Evolutionary conservation across 2,888 invertebrate genomes (phyloP), one percentile per base, ranked within the genome.

Genomic region (Tuberolachnus salignus): DNA sequence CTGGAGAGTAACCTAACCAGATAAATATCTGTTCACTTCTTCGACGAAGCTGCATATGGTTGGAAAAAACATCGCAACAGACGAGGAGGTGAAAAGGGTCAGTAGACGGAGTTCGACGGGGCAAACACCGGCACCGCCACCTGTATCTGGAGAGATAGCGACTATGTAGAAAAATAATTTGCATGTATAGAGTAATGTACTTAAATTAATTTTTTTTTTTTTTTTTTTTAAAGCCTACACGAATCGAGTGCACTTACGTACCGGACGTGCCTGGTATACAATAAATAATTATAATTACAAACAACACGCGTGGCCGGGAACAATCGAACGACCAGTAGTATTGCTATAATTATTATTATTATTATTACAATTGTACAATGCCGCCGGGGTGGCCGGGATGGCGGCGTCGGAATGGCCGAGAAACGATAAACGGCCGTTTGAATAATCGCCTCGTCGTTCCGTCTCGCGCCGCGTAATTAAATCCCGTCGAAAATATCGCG

Each of bases 401-500:
- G 13, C 19, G 8, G 19, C 8, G 42, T 0, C 14, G 9, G 21
- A 1, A 3, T 14, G 16, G 26, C 34, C n/a, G 44, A 9, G 59
- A 59, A 23, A 23, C 59, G 26, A n/a, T 11, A 44, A 19, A 26
- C 66, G 46, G 9, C 23, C 66, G 66, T 66, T 66, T 49, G 44
- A 59, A 59, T 23, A 59, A 42, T 44, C 44, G 64, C n/a, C 61
- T 21, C n/a, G n/a, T n/a, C n/a, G n/a, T n/a, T n/a, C 44, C 46
- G 64, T n/a, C 21, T 19, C 46, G 66, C 46, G 46, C 16, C 46
- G n/a, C n/a, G 23, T 66, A 66, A 66, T 66, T 66, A 66, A 66
- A 66, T 16, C 46, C 66, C 66, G 64, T 64, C 64, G 66, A 66
- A 66, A 23, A 66, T 66, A 66, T 66, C 66, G 66, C 66, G 66